Evolutionary conservation across 2,113 vertebrate genomes (phyloP), one percentile per base, ranked within the genome.

Genomic region (Trachemys scripta): DNA sequence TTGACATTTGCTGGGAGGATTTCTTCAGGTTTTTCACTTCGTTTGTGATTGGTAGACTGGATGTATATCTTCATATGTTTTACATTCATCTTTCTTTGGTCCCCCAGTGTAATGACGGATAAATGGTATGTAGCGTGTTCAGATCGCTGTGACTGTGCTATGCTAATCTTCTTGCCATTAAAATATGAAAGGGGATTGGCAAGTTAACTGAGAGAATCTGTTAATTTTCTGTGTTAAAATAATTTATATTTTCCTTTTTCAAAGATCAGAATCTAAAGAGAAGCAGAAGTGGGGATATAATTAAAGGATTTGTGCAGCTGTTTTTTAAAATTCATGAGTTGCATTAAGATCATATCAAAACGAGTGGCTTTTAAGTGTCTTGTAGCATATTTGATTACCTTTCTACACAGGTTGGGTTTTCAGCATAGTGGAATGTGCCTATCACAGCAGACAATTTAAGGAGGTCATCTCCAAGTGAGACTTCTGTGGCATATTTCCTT

Each of bases 221-320:
- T 29, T 83, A 83, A 89, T 89, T 90, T 90, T 76, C 82, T 57
- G 12, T 10, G 20, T 59, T 85, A 84, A 76, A 90, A 85, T 85
- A 80, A 69, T 85, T 80, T 51, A 29, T 80, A 16, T 85, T 90
- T 91, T 91, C 38, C 50, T 80, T 38, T 57, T 29, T 54, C 2
- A 3, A 20, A 45, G 56, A 80, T n/a, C 56, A 29, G 82, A 65
- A 49, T 31, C 53, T 31, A 49, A 51, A 51, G 89, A 82, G 75
- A 45, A 38, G 82, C 2, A 12, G 38, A 10, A 35, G 12, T 7
- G n/a, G 4, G 27, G 45, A 82, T 82, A 45, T 85, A 90, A 85
- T 85, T 85, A 91, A 75, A 27, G 59, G 78, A 81, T 91, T 81
- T 42, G 59, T 75, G 84, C 90, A 50, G 90, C 90, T 86, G 90